Evolutionary conservation across 2,888 invertebrate species (phyloP), one percentile per base, ranked within the genome.

Genomic region (Alentia gelatinosa): DNA sequence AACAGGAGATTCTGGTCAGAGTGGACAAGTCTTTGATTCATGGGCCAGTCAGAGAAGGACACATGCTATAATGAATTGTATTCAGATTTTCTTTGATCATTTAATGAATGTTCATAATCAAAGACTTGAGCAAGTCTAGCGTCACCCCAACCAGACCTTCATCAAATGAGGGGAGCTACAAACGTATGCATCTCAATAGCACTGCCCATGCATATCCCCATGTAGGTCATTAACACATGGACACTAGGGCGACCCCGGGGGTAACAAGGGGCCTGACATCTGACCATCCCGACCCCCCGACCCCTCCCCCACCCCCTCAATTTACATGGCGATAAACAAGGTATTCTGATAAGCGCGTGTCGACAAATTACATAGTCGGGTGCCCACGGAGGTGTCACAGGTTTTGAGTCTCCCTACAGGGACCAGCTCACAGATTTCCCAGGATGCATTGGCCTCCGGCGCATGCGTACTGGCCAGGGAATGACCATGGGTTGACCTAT

Each of bases 271-370:
- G 15, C 39, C n/a, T 83, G 83, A 83, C 83, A 83, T 83, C 83
- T 23, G 83, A 37, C 39, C 39, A 40, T 19, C 26, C 56, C n/a
- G n/a, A n/a, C n/a, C n/a, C n/a, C n/a, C n/a, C n/a, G n/a, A n/a
- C n/a, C n/a, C n/a, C n/a, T n/a, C n/a, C n/a, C n/a, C n/a, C n/a
- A n/a, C n/a, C 30, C n/a, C 39, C n/a, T 35, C 83, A 83, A 83
- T 83, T 83, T 83, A 40, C 83, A 83, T 83, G 83, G 83, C 39
- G 83, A 83, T 83, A 40, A 83, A 83, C 26, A 23, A 83, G 39
- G 26, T 12, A 35, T 15, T 7, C 37, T n/a, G 83, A 83, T 83
- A 83, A 83, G 39, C 37, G n/a, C 39, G n/a, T 39, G 30, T 83
- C 26, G 39, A 39, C 83, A 40, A 83, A 83, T 83, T 83, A 83